These are phyloP conservation scores for Odontocolon sp. DNA, from an alignment of 2,888 invertebrate genomes.

Conservation along the genomic window DNA sequence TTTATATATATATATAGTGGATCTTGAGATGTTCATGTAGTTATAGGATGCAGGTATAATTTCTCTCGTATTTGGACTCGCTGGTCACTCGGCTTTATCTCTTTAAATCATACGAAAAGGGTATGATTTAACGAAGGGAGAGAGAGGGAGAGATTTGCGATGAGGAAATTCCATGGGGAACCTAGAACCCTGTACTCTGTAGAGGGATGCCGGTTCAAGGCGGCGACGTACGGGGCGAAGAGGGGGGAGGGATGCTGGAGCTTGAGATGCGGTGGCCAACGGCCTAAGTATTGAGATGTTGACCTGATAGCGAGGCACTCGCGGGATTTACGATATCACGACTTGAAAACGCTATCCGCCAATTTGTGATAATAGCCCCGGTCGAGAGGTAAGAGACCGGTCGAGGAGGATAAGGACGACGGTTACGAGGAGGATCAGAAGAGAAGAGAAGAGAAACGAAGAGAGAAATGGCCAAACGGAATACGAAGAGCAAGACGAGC, in stretches of 20 bases:
- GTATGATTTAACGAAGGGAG: slow-evolving; percentile 60
- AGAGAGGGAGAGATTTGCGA: slow-evolving; percentile 35
- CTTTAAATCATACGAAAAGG: slow-evolving; percentile 63
- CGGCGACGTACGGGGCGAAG: slow-evolving; percentile 18
- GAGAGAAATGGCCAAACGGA: slow-evolving; percentile 13
- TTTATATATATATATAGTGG: too few species aligned
- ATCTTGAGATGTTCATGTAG: slow-evolving; percentile 13
- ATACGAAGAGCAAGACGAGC: slow-evolving; percentile 29
- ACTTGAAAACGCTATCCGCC: slow-evolving; percentile 70
- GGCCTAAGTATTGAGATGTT: slow-evolving; percentile 68
- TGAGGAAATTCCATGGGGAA: slow-evolving; percentile 49
- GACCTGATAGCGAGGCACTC: slow-evolving; percentile 63
- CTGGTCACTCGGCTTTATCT: slow-evolving; percentile 58
- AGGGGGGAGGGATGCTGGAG: slow-evolving; percentile 30
- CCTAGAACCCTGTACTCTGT: slow-evolving; percentile 35
- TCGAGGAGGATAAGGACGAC: slow-evolving; percentile 50
- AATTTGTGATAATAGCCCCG: slow-evolving; percentile 69
- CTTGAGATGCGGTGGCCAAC: slow-evolving; percentile 59
- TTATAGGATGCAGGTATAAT: slow-evolving; percentile 50
- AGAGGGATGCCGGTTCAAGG: slow-evolving; percentile 13
- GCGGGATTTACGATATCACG: slow-evolving; percentile 69
- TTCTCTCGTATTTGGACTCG: slow-evolving; percentile 62
- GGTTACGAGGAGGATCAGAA: slow-evolving; percentile 36
- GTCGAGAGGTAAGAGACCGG: slow-evolving; percentile 37
- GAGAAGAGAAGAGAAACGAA: slow-evolving; percentile 31